Percentiles rank a stretch among this genome's conserved stretches.
phyloP scores from a whole-genome alignment of 2,888 invertebrate species.

The Anoplius nigerrimus region DNA sequence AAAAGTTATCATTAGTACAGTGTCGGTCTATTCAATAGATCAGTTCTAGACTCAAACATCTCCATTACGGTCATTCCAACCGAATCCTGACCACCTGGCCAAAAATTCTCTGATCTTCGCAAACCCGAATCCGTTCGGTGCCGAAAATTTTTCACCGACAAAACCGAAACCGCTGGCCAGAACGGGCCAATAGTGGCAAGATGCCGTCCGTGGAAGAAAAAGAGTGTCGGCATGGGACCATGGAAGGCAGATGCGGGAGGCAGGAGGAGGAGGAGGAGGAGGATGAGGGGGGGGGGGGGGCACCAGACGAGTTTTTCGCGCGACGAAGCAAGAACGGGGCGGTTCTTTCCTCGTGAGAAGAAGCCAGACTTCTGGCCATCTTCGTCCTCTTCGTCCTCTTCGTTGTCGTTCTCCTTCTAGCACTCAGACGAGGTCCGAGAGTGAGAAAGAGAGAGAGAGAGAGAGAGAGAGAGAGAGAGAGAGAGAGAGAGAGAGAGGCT shows the following conservation, averaged over 20 bases:
- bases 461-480: too few relatives aligned
- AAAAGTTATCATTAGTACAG: too few relatives aligned
- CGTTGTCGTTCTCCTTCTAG: not conserved
- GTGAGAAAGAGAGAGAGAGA: too few relatives aligned
- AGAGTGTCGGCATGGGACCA: conserved; percentile 20
- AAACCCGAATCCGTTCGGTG: conserved; percentile 28
- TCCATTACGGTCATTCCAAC: too few relatives aligned
- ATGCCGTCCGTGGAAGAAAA: not conserved
- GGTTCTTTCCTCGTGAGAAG: conserved; percentile 63
- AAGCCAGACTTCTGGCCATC: conserved; percentile 43
- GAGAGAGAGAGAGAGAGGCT: conserved; percentile 24
- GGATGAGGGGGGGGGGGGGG: conserved; percentile 34
- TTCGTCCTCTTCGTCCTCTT: not conserved
- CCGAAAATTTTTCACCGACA: conserved; percentile 57
- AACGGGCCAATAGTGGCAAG: conserved; percentile 34
- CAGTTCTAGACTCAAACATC: too few relatives aligned
- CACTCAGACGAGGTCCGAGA: conserved; percentile 3
- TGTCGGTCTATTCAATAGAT: too few relatives aligned
- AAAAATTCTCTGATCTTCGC: not conserved
- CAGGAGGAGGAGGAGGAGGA: not conserved
- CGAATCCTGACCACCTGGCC: too few relatives aligned
- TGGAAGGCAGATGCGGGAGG: conserved; percentile 13
- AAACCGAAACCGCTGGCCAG: conserved; percentile 47
- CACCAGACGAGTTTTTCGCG: conserved; percentile 66
- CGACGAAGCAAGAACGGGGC: conserved; percentile 42